Evolutionary conservation across 1,140 invertebrate genomes (phyloP).

Genomic region (Panagrolaimus sp.): DNA sequence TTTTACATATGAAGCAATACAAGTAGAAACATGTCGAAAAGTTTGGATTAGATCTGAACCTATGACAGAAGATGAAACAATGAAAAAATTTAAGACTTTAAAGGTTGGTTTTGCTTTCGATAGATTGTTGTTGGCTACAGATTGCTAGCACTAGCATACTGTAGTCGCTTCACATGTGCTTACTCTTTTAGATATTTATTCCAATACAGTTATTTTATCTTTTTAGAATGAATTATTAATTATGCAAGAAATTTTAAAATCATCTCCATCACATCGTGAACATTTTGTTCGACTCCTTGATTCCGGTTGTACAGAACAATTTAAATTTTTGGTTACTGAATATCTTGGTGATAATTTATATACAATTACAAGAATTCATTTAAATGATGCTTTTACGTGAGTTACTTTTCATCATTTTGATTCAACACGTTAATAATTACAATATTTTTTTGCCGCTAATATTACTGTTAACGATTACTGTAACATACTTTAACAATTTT

Average conservation of each 20-base stretch:
- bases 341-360: slow-evolving; percentile 31
- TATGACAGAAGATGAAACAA: slow-evolving; percentile 18
- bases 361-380: slow-evolving; percentile 22
- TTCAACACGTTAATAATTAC: too few relatives aligned
- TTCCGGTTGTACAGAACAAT: slow-evolving; percentile 20
- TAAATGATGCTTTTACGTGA: slow-evolving; percentile 21
- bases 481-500: too few relatives aligned
- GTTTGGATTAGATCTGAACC: slow-evolving; percentile 21
- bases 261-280: neutral
- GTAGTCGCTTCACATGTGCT: too few relatives aligned
- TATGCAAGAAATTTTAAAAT: slow-evolving; percentile 9
- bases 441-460: too few relatives aligned
- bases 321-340: slow-evolving; percentile 26
- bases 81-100: slow-evolving; percentile 24
- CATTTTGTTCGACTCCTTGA: slow-evolving; percentile 26
- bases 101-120: slow-evolving; percentile 20
- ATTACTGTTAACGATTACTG: too few relatives aligned
- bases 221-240: slow-evolving; percentile 24
- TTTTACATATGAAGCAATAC: neutral
- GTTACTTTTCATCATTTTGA: neutral
- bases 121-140: too few relatives aligned
- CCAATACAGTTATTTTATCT: too few relatives aligned
- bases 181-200: too few relatives aligned
- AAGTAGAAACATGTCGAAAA: neutral
- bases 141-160: too few relatives aligned